These are phyloP conservation scores for Ophiothrix spiculata DNA, from an alignment of 35 echinoderm and acorn worm species.

Conservation along the genomic window DNA sequence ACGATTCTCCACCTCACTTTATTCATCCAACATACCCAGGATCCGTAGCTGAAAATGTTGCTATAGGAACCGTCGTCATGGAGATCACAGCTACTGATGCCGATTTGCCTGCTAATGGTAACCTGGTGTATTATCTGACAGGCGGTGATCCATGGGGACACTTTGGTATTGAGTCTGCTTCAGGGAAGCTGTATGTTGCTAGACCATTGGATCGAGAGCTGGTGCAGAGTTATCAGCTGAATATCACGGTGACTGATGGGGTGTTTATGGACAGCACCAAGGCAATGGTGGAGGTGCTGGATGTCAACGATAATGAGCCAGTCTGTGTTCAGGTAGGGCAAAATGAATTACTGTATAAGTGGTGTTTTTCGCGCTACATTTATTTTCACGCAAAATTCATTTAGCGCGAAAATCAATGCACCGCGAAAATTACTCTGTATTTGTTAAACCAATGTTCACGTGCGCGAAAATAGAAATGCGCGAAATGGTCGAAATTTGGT, in stretches of 20 bases:
- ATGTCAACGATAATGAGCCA: conserved; percentile 90
- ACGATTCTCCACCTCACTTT: conserved; percentile 86
- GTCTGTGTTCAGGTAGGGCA: conserved; percentile 77
- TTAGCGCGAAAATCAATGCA: no score
- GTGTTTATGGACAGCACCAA: conserved; percentile 67
- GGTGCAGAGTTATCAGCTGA: conserved; percentile 46
- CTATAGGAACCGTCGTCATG: conserved; percentile 41
- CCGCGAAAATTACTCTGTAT: no score
- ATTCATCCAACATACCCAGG: conserved; percentile 38
- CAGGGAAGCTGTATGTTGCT: conserved; percentile 61
- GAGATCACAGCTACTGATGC: conserved; percentile 58
- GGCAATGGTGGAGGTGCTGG: conserved; percentile 64
- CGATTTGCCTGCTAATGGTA: conserved; percentile 62
- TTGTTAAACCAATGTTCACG: no score
- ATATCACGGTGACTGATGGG: conserved; percentile 83
- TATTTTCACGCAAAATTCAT: no score
- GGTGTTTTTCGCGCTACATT: no score
- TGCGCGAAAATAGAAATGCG: no score
- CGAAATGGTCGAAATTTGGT: no score
- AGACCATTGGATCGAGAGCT: conserved; percentile 68
- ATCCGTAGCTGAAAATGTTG: conserved; percentile 44
- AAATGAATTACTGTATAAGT: not conserved
- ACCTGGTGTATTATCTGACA: conserved; percentile 78
- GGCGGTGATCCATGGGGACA: conserved; percentile 66
- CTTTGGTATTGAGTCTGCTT: conserved; percentile 67